These are phyloP conservation scores for Pissodes strobi DNA, from an alignment of 1,140 invertebrate species.

Conservation along the genomic window DNA sequence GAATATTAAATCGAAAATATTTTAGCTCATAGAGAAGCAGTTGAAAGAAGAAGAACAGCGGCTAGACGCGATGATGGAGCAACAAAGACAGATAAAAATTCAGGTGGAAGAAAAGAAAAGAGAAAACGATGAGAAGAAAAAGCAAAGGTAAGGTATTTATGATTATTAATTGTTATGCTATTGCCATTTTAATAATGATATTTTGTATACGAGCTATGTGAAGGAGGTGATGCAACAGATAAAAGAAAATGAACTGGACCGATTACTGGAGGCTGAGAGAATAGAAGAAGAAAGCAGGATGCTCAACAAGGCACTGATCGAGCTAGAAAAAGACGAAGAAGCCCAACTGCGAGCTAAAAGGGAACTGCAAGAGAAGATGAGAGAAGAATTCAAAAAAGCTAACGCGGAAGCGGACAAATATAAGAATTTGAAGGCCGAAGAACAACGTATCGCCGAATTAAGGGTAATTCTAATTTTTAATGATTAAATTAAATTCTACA, in stretches of 20 bases:
- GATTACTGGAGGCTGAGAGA: slow-evolving; percentile 65
- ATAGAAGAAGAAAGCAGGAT: slow-evolving; percentile 68
- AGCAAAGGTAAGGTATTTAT: slow-evolving; percentile 53
- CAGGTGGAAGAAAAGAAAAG: slow-evolving; percentile 55
- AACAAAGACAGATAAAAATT: slow-evolving; percentile 59
- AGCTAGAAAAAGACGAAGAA: slow-evolving; percentile 61
- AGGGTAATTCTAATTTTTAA: slow-evolving; percentile 50
- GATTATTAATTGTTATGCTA: too few species aligned
- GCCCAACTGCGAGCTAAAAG: slow-evolving; percentile 54
- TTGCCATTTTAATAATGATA: too few species aligned
- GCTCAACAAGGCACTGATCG: slow-evolving; percentile 62
- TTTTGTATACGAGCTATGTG: slow-evolving; percentile 50
- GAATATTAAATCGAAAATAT: background rate
- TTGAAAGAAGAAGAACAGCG: slow-evolving; percentile 63
- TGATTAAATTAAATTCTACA: too few species aligned
- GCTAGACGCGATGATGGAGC: slow-evolving; percentile 67
- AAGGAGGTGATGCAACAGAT: slow-evolving; percentile 62
- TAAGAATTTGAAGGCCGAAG: slow-evolving; percentile 62
- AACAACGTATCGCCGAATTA: slow-evolving; percentile 64
- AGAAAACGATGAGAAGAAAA: slow-evolving; percentile 50
- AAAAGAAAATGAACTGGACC: slow-evolving; percentile 62
- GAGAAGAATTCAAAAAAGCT: slow-evolving; percentile 61
- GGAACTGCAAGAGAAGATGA: slow-evolving; percentile 55
- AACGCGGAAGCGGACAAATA: slow-evolving; percentile 63
- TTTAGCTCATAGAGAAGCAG: slow-evolving; percentile 59